These are phyloP conservation scores for Varanus komodoensis DNA, from an alignment of 2,113 vertebrate genomes.

Conservation along the genomic window DNA sequence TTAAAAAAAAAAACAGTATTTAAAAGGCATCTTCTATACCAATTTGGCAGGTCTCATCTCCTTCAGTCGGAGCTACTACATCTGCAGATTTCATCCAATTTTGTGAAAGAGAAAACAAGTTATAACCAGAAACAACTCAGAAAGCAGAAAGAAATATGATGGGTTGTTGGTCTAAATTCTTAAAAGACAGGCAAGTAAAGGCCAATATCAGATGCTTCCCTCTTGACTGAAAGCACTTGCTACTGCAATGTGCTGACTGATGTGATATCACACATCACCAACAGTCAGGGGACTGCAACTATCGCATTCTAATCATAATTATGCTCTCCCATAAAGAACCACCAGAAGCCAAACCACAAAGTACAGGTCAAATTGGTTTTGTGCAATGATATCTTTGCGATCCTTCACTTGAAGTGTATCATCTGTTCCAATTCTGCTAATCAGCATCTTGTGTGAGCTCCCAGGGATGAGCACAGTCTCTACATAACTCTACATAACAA, in stretches of 20 bases:
- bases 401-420: not conserved
- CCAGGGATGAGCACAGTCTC: not conserved
- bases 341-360: not conserved
- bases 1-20: too few species aligned
- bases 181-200: slow-evolving; percentile 35
- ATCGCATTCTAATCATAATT: not conserved
- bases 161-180: not conserved
- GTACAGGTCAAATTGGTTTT: slow-evolving; percentile 43
- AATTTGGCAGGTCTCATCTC: too few species aligned
- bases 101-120: too few species aligned
- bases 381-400: not conserved
- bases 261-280: not conserved
- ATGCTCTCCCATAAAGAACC: not conserved
- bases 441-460: not conserved
- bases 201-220: slow-evolving; percentile 35
- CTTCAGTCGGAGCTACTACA: too few species aligned
- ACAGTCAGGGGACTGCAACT: not conserved
- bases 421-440: not conserved
- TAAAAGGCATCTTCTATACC: too few species aligned
- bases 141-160: slow-evolving; percentile 5
- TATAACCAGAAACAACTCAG: not conserved
- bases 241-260: slow-evolving; percentile 41
- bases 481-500: not conserved
- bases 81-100: too few species aligned
- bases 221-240: not conserved